phyloP scores from a whole-genome alignment of 2,888 invertebrate genomes.

The Meteorus colon region DNA sequence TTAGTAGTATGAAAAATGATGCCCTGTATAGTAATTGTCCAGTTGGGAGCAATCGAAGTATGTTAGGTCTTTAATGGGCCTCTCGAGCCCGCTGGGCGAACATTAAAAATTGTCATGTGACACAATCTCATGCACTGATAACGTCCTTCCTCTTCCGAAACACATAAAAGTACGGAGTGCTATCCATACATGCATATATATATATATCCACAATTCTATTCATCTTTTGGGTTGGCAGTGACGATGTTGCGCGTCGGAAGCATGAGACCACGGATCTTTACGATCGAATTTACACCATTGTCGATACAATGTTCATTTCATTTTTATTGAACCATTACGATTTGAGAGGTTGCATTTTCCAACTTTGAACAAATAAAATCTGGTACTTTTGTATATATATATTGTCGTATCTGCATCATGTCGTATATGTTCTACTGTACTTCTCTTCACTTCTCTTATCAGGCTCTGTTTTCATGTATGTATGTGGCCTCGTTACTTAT shows the following conservation, averaged over 20 bases:
- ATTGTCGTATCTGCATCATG: not conserved
- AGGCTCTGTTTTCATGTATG: not conserved
- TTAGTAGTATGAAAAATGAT: not conserved
- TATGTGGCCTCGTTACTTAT: conserved; percentile 18
- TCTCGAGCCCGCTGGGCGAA: not conserved
- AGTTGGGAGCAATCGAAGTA: conserved; percentile 18
- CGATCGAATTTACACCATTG: conserved; percentile 60
- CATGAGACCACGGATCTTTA: conserved; percentile 51
- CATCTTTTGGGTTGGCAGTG: conserved; percentile 28
- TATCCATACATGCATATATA: not conserved
- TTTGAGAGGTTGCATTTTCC: conserved; percentile 24
- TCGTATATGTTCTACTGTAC: not conserved
- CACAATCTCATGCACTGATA: conserved; percentile 7
- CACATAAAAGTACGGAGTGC: not conserved
- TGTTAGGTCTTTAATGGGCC: conserved; percentile 8
- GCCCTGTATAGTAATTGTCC: conserved; percentile 1
- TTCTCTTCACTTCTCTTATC: not conserved
- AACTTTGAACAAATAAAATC: conserved; percentile 16
- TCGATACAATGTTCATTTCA: conserved; percentile 59
- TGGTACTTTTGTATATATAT: not conserved
- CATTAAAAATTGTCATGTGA: conserved; percentile 14
- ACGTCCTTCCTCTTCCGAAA: not conserved
- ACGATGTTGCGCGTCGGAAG: conserved; percentile 37
- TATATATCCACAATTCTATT: not conserved
- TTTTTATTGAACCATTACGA: conserved; percentile 54